These are phyloP conservation scores for Tragelaphus buxtoni DNA, from an alignment of 2,113 vertebrate species.

Conservation along the genomic window DNA sequence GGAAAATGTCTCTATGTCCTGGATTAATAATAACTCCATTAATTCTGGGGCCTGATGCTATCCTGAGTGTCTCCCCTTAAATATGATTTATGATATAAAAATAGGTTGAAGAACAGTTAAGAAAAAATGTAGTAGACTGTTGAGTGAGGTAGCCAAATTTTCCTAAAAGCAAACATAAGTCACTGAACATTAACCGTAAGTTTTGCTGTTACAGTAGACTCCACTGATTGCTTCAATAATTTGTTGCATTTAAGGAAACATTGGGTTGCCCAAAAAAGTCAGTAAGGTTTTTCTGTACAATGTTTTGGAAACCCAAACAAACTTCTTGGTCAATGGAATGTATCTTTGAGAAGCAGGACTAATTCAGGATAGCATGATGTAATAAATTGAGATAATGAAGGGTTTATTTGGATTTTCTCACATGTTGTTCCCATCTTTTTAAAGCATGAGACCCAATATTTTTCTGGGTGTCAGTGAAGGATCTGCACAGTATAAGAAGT, in stretches of 20 bases:
- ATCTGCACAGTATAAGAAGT: constrained; percentile 95
- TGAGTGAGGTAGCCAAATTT: not conserved
- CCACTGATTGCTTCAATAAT: not conserved
- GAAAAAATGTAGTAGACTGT: not conserved
- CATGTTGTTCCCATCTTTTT: not conserved
- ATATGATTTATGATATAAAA: not conserved
- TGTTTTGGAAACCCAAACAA: not conserved
- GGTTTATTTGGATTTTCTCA: not conserved
- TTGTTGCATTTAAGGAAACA: not conserved
- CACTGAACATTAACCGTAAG: rapidly evolving
- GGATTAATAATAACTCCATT: not conserved
- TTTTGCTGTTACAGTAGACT: no score
- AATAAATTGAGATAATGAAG: not conserved
- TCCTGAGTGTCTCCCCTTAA: not conserved
- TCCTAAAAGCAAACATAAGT: not conserved
- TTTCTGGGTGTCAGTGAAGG: constrained; percentile 95
- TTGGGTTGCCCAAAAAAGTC: not conserved
- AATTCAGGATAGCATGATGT: not conserved
- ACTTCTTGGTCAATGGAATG: not conserved
- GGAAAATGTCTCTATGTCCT: not conserved
- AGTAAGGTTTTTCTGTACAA: not conserved
- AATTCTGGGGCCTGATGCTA: not conserved
- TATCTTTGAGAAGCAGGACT: not conserved
- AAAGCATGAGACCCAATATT: constrained; percentile 95
- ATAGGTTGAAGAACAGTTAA: not conserved